Conservation (phyloP, 2,113 vertebrate species). For the Gobiocypris rarus region DNA sequence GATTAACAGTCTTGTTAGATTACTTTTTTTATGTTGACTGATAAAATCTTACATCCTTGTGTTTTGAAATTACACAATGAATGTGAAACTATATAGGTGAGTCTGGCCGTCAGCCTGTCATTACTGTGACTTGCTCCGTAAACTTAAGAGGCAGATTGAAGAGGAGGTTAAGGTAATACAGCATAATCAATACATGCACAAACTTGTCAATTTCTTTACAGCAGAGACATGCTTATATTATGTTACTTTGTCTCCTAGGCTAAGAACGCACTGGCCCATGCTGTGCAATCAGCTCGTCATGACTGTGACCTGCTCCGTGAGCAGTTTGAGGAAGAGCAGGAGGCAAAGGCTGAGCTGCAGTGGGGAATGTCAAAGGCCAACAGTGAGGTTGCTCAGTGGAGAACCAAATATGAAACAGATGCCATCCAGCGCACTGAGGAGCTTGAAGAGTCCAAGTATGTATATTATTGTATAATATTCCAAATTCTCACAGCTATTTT, state of each 20-base stretch:
- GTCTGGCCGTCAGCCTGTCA: constrained; percentile 60
- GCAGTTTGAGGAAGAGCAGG: constrained; percentile 77
- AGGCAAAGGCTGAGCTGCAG: constrained; percentile 74
- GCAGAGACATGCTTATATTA: too few relatives aligned
- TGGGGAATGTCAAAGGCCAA: constrained; percentile 76
- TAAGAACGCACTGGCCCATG: too few relatives aligned
- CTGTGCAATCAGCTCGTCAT: too few relatives aligned
- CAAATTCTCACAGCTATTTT: too few relatives aligned
- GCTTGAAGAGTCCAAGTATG: constrained; percentile 71
- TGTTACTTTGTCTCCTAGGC: too few relatives aligned
- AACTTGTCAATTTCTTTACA: too few relatives aligned
- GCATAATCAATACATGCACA: too few relatives aligned
- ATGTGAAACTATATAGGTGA: constrained; percentile 39
- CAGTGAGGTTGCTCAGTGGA: constrained; percentile 76
- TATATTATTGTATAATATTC: too few relatives aligned
- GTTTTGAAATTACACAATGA: not conserved
- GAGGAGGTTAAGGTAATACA: too few relatives aligned
- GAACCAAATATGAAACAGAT: constrained; percentile 76
- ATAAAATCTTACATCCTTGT: not conserved
- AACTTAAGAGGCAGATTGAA: constrained; percentile 75
- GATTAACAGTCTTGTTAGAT: too few relatives aligned
- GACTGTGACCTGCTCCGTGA: constrained; percentile 76
- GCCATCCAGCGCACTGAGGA: constrained; percentile 76
- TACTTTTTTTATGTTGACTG: too few relatives aligned
- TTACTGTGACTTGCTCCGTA: constrained; percentile 76